These are phyloP conservation scores for Alligator sinensis DNA, from an alignment of 2,113 vertebrate species.

Conservation along the genomic window DNA sequence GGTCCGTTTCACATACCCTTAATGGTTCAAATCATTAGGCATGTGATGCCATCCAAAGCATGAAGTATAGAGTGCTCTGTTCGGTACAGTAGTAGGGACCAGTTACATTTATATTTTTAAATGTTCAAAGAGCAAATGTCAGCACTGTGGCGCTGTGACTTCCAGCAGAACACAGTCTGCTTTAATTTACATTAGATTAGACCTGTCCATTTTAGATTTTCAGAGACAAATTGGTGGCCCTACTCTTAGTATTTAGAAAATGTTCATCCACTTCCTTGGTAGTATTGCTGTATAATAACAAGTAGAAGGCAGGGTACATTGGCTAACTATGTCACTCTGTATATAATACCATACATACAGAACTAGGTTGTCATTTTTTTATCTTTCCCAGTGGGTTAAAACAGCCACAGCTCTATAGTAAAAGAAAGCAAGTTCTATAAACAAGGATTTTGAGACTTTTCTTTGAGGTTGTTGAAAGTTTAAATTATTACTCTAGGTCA, in stretches of 20 bases:
- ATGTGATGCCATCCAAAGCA: not conserved
- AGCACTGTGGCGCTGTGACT: not conserved
- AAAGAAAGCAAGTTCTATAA: slow-evolving; percentile 17
- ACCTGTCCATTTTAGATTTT: not conserved
- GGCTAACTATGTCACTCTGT: no score
- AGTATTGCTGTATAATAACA: not conserved
- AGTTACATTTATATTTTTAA: not conserved
- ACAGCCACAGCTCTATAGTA: slow-evolving; percentile 22
- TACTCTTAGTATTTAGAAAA: slow-evolving; percentile 34
- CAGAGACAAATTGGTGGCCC: not conserved
- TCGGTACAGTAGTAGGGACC: not conserved
- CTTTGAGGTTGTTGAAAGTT: slow-evolving; percentile 34
- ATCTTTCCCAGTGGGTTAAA: slow-evolving; percentile 46
- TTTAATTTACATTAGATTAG: not conserved
- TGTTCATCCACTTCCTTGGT: not conserved
- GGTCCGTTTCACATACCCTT: no score
- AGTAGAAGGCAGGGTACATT: no score
- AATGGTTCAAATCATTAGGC: no score
- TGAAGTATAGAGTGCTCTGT: not conserved
- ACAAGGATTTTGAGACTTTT: slow-evolving; percentile 21
- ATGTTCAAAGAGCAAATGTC: not conserved
- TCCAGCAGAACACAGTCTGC: not conserved
- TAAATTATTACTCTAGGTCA: slow-evolving; percentile 9
- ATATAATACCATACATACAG: not conserved
- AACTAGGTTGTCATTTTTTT: slow-evolving; percentile 18